Evolutionary conservation across 2,113 vertebrate genomes (phyloP).

Genomic region (Herpailurus yagouaroundi): DNA sequence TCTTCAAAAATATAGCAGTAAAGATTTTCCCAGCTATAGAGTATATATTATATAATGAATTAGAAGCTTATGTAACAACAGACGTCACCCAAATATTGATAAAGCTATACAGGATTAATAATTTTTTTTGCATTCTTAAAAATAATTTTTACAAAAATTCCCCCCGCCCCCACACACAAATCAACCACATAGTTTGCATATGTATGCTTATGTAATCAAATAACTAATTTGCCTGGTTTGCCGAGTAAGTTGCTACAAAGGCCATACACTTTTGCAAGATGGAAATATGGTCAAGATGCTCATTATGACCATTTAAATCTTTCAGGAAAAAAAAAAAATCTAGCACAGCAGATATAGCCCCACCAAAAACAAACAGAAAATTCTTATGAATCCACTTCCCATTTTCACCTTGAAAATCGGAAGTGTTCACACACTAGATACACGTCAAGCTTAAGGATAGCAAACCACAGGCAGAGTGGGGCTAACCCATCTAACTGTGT

Average conservation of each 20-base stretch:
- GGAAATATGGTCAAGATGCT: neutral
- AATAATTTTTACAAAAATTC: constrained; percentile 20
- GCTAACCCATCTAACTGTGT: neutral
- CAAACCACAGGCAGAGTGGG: neutral
- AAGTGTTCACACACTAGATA: neutral
- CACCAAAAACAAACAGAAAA: neutral
- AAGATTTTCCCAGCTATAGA: neutral
- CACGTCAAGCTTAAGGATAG: neutral
- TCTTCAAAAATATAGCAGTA: neutral
- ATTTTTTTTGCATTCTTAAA: neutral
- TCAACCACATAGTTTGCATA: neutral
- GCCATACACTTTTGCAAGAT: neutral
- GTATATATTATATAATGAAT: neutral
- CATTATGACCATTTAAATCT: neutral
- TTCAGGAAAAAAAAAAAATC: neutral
- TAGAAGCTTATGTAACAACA: constrained; percentile 10
- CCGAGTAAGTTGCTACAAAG: neutral
- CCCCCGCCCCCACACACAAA: neutral
- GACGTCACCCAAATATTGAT: constrained; percentile 23
- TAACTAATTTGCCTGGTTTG: neutral
- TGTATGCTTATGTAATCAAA: neutral
- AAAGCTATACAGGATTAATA: neutral
- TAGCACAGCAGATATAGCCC: neutral
- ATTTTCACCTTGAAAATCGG: neutral
- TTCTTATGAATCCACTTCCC: neutral